Conservation (phyloP, 2,888 invertebrate species). For the Microctonus aethiopoides region DNA sequence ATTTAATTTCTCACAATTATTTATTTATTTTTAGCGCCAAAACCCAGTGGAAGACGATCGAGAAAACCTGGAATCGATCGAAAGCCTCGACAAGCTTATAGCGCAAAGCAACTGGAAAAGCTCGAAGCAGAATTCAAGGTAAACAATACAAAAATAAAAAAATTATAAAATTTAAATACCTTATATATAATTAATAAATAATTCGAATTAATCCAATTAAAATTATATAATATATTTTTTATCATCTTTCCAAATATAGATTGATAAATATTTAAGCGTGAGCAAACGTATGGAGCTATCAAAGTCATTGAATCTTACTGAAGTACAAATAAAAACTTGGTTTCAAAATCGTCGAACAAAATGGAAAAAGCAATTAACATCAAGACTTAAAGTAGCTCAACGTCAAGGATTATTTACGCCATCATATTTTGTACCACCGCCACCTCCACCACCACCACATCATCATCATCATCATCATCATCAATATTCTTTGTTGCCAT, state of each 20-base stretch:
- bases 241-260: constrained; percentile 64
- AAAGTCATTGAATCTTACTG: constrained; percentile 86
- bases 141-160: too few relatives aligned
- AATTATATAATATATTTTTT: neutral
- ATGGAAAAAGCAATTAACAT: constrained; percentile 97
- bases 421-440: constrained; percentile 74
- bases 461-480: neutral
- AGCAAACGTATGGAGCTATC: constrained; percentile 95
- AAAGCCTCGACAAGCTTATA: constrained; percentile 96
- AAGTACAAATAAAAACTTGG: constrained; percentile 98
- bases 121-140: constrained; percentile 94
- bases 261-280: constrained; percentile 95
- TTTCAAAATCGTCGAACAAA: constrained; percentile 95
- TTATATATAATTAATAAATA: too few relatives aligned
- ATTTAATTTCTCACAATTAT: neutral
- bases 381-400: constrained; percentile 88
- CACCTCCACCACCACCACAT: constrained; percentile 55
- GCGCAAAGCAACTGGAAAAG: constrained; percentile 90
- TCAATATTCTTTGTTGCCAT: constrained; percentile 72
- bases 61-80: constrained; percentile 90
- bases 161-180: too few relatives aligned
- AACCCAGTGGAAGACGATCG: constrained; percentile 81
- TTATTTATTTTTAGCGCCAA: constrained; percentile 74
- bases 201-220: too few relatives aligned
- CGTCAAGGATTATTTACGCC: constrained; percentile 82